phyloP scores from a whole-genome alignment of 1,140 invertebrate genomes.

The Calephelis nemesis region DNA sequence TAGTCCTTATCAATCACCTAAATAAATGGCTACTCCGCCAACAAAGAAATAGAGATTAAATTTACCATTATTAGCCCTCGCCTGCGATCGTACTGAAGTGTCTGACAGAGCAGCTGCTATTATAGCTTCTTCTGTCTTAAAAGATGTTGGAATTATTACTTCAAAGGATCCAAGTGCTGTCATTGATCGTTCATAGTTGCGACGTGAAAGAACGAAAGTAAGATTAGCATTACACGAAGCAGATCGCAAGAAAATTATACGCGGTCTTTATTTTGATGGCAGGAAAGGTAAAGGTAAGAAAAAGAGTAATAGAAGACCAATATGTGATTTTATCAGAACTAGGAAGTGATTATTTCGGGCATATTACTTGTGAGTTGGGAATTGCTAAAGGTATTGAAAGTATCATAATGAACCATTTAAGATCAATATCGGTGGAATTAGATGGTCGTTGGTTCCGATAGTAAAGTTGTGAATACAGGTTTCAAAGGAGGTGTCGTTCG shows the following conservation, averaged over 20 bases:
- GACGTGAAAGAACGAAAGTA: background rate
- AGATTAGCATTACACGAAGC: background rate
- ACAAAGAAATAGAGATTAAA: background rate
- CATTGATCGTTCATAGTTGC: background rate
- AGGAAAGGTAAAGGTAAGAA: background rate
- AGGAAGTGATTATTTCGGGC: background rate
- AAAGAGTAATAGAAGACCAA: background rate
- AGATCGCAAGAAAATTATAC: background rate
- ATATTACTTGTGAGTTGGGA: background rate
- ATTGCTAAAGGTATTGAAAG: conserved; percentile 2
- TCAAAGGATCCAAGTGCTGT: no score
- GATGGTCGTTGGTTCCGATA: background rate
- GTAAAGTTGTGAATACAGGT: background rate
- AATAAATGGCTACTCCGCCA: background rate
- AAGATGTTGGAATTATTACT: conserved; percentile 2
- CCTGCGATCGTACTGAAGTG: conserved; percentile 1
- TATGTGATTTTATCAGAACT: background rate
- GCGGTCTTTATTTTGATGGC: background rate
- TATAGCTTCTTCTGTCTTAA: conserved; percentile 12
- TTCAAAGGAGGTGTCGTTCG: conserved; percentile 8
- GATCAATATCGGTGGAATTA: no score
- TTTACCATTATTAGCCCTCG: background rate
- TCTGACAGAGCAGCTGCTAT: conserved; percentile 8
- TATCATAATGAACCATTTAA: background rate
- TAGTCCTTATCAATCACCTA: background rate